Evolutionary conservation across 2,888 invertebrate genomes (phyloP).

Genomic region (Muschampia plurimacula): DNA sequence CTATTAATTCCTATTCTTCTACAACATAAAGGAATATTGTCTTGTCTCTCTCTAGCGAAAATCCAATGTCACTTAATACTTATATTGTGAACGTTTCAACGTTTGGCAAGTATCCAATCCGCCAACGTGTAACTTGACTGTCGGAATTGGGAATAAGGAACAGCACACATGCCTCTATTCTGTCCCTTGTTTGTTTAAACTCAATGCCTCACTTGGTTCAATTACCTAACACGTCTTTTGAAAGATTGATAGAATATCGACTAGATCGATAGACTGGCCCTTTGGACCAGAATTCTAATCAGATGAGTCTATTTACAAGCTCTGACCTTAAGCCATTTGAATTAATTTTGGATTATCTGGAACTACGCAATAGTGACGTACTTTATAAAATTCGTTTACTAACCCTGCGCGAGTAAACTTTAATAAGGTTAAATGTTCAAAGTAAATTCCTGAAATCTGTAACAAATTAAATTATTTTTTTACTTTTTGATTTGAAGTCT

Average conservation of each 20-base stretch:
- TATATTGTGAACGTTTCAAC: constrained; percentile 48
- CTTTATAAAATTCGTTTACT: neutral
- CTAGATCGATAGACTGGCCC: neutral
- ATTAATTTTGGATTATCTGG: neutral
- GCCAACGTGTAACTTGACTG: constrained; percentile 42
- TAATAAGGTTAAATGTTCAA: too few relatives aligned
- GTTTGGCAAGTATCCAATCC: constrained; percentile 51
- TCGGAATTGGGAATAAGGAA: constrained; percentile 42
- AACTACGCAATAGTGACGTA: neutral
- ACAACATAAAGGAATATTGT: too few relatives aligned
- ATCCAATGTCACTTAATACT: constrained; percentile 39
- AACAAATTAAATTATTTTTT: too few relatives aligned
- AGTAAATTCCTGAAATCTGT: too few relatives aligned
- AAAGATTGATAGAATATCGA: constrained; percentile 19
- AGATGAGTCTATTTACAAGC: neutral
- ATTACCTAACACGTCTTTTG: constrained; percentile 26
- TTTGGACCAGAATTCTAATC: constrained; percentile 8
- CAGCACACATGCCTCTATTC: constrained; percentile 40
- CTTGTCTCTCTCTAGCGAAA: neutral
- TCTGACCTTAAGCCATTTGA: neutral
- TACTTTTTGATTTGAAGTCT: too few relatives aligned
- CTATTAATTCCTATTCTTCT: too few relatives aligned
- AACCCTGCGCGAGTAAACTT: too few relatives aligned
- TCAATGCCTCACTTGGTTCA: constrained; percentile 30
- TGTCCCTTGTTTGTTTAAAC: constrained; percentile 41